Evolutionary conservation across 2,113 vertebrate species (phyloP), one percentile per base, ranked within the genome.

Genomic region (Scartelaos histophorus): DNA sequence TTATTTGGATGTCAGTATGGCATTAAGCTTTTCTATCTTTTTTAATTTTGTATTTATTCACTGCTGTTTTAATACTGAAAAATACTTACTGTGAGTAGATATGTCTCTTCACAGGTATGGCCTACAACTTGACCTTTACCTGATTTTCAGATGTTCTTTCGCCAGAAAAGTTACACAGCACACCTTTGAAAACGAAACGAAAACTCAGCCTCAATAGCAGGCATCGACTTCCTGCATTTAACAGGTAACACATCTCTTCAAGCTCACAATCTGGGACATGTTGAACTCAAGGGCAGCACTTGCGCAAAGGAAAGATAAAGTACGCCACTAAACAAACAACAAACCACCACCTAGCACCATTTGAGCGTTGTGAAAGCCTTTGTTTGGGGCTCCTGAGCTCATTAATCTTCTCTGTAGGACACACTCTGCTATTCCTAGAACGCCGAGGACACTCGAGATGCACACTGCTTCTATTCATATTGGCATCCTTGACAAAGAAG

Each of bases 351-450:
- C 7, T 25, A 2, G 58, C 58, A 61, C 58, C 58, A 34, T 61
- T 34, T 61, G 0, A 34, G 13, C 7, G 58, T 13, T 19, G 5
- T 7, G 58, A 34, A 61, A 34, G 15, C 15, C 15, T 61, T 61
- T 61, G 58, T 61, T 61, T 61, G 4, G 25, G 58, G 58, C 58
- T 19, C 24, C 17, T 1, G 15, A 7, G 24, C 22, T 25, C 24
- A 34, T 61, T 34, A 61, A 61, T 61, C 58, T 34, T 61, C 58
- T 17, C 58, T 34, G 58, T 61, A 61, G 24, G 58, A 34, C 24
- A 34, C 58, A 25, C 56, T 7, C 13, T 17, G 58, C 58, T 61
- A 61, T 61, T 61, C 15, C 15, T 29, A 61, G 58, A 61, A 25
- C 25, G 24, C 4, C 3, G 22, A 58, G 56, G 56, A 58, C 56